Evolutionary conservation across 2,113 vertebrate genomes (phyloP).

Genomic region (Coptodon rendalli): DNA sequence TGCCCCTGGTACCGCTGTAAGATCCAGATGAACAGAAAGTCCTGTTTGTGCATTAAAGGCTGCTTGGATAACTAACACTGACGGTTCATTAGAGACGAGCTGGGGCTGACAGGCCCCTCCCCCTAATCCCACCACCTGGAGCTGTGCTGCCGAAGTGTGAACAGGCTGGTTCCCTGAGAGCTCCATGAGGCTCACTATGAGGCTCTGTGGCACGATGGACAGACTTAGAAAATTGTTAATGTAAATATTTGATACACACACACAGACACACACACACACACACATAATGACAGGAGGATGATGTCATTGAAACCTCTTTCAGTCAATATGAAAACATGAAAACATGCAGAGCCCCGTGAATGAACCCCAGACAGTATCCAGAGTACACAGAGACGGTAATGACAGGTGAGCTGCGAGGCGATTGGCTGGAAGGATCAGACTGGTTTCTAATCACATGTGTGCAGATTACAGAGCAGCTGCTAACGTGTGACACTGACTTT

Average conservation of each 20-base stretch:
- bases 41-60: not conserved
- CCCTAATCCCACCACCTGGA: not conserved
- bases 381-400: not conserved
- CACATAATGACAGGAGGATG: not conserved
- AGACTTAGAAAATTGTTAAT: too few relatives aligned
- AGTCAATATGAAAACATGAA: not conserved
- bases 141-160: not conserved
- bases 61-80: not conserved
- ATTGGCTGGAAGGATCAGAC: not conserved
- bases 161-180: not conserved
- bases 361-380: not conserved
- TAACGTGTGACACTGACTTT: not conserved
- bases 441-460: not conserved
- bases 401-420: not conserved
- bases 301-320: not conserved
- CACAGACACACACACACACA: too few relatives aligned
- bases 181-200: not conserved
- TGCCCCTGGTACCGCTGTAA: not conserved
- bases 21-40: not conserved
- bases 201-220: not conserved
- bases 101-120: not conserved
- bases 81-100: not conserved
- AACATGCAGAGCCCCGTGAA: not conserved
- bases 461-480: slow-evolving; percentile 6
- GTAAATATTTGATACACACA: not conserved